A percentile compares a stretch with the other conserved stretches of the same genome.
Conservation (phyloP, 2,113 vertebrate genomes). For the Nycticryphes semicollaris region DNA sequence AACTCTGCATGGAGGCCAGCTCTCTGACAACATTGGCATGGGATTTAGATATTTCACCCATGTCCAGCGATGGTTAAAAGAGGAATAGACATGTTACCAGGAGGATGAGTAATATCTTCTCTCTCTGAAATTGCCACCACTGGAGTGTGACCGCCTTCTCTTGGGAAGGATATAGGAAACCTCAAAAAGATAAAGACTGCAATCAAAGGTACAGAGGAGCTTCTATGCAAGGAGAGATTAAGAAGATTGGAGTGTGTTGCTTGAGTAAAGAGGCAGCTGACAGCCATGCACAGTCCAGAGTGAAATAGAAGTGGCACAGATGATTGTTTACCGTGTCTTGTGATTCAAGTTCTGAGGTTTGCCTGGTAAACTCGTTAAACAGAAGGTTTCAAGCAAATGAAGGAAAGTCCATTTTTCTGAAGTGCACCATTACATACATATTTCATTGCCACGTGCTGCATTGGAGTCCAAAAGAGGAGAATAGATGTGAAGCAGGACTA, state of each 20-base stretch:
- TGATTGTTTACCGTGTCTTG: background rate
- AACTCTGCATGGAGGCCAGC: background rate
- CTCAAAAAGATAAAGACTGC: background rate
- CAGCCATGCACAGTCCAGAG: background rate
- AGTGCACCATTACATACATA: background rate
- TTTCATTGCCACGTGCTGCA: background rate
- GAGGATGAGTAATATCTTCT: background rate
- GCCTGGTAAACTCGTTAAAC: background rate
- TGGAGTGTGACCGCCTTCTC: background rate
- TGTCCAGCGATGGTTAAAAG: background rate
- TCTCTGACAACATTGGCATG: fast-evolving
- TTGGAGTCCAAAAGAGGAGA: background rate
- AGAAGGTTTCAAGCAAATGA: background rate
- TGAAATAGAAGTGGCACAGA: background rate
- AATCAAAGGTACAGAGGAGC: background rate
- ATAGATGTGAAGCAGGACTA: background rate
- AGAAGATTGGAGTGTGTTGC: background rate
- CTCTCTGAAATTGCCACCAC: background rate
- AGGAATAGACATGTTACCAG: background rate
- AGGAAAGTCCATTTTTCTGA: background rate
- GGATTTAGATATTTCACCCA: background rate
- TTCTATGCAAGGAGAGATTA: background rate
- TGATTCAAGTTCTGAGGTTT: background rate
- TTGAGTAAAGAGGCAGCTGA: background rate
- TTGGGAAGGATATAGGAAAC: background rate